Conservation (phyloP, 2,888 invertebrate species). For the Sicus ferrugineus region DNA sequence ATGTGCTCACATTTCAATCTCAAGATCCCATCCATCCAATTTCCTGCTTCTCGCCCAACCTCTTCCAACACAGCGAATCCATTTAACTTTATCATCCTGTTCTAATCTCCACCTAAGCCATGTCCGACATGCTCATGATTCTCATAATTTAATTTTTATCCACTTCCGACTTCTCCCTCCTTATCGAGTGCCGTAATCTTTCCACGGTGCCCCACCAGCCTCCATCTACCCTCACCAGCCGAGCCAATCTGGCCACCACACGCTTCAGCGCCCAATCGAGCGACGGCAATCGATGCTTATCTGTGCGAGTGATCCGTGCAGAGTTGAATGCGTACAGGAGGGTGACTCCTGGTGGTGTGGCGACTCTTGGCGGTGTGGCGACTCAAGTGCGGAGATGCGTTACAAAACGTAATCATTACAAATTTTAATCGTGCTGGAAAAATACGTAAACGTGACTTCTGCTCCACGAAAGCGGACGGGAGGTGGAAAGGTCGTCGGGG, state of each 20-base stretch:
- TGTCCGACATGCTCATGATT: conserved; percentile 40
- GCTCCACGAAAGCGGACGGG: too few species aligned
- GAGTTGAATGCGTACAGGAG: neutral
- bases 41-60: neutral
- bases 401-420: neutral
- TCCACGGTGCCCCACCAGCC: neutral
- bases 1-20: too few species aligned
- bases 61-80: neutral
- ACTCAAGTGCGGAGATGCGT: neutral
- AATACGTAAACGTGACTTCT: conserved; percentile 8
- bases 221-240: neutral
- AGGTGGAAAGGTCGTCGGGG: too few species aligned
- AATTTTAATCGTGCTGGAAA: conserved; percentile 16
- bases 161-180: neutral
- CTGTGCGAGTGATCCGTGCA: neutral
- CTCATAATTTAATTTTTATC: conserved; percentile 39
- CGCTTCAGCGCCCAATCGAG: conserved; percentile 17
- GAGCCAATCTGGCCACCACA: conserved; percentile 3
- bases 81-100: conserved; percentile 34
- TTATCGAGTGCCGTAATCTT: conserved; percentile 15
- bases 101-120: conserved; percentile 35
- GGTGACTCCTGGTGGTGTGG: neutral
- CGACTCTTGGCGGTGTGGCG: neutral
- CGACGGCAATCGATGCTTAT: conserved; percentile 23
- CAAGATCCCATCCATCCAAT: neutral